These are phyloP conservation scores for Augochlorella aurata DNA, from an alignment of 2,888 invertebrate species.

Conservation along the genomic window DNA sequence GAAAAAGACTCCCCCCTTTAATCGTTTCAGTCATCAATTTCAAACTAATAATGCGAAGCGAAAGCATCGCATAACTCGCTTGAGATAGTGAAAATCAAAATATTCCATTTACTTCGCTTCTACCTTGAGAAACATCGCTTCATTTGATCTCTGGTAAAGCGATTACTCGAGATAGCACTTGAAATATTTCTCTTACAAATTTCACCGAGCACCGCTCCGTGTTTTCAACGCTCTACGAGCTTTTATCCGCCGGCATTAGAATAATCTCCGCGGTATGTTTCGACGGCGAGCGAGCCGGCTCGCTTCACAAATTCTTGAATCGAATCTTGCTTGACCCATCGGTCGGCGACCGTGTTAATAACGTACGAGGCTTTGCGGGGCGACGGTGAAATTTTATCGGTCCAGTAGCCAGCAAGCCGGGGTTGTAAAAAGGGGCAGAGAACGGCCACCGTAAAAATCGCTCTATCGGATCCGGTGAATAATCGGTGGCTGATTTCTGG, in stretches of 20 bases:
- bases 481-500: conserved; percentile 4
- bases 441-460: neutral
- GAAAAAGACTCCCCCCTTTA: too few relatives aligned
- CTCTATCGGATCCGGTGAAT: neutral
- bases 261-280: neutral
- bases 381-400: conserved; percentile 9
- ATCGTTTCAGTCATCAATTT: too few relatives aligned
- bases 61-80: too few relatives aligned
- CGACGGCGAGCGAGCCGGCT: neutral
- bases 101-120: too few relatives aligned
- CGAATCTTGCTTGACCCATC: neutral
- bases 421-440: conserved; percentile 2
- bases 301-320: neutral
- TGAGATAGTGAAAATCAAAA: too few relatives aligned
- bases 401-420: neutral
- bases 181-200: neutral
- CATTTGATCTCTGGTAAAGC: too few relatives aligned
- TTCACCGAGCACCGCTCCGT: neutral
- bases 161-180: neutral
- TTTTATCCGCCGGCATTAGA: neutral
- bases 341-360: neutral
- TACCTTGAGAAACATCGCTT: too few relatives aligned
- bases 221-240: too few relatives aligned
- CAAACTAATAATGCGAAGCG: too few relatives aligned
- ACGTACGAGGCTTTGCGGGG: neutral